Conservation (phyloP, 2,113 vertebrate genomes). For the Vulpes lagopus region DNA sequence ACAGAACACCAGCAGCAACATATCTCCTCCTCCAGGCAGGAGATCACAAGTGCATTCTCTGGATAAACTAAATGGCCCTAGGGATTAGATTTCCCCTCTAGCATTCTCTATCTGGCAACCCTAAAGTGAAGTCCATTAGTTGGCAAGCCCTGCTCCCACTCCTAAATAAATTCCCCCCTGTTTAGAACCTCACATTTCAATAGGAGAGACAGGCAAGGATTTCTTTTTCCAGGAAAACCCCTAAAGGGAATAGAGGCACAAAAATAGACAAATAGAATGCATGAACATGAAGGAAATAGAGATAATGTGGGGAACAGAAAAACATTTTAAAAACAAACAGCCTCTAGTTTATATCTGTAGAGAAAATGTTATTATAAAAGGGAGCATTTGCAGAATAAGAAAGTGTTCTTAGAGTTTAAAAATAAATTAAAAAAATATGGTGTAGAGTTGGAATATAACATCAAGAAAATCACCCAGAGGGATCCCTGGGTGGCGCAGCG, state of each 20-base stretch:
- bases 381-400: neutral
- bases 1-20: neutral
- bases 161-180: neutral
- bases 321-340: neutral
- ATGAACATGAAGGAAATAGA: neutral
- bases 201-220: neutral
- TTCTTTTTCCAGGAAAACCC: neutral
- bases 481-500: too few relatives aligned
- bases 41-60: neutral
- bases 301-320: neutral
- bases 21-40: neutral
- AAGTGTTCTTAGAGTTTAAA: slow-evolving; percentile 16
- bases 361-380: neutral
- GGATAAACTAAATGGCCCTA: neutral
- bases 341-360: neutral
- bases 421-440: slow-evolving; percentile 13
- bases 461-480: neutral
- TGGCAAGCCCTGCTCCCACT: neutral
- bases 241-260: slow-evolving; percentile 25
- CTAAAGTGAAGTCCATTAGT: neutral
- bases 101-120: neutral
- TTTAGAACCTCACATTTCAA: slow-evolving; percentile 19
- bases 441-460: neutral
- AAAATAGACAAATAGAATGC: neutral
- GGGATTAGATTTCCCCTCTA: neutral